Base-by-base conservation (phyloP, 2,113 vertebrate genomes). In the Apteryx owenii region DNA sequence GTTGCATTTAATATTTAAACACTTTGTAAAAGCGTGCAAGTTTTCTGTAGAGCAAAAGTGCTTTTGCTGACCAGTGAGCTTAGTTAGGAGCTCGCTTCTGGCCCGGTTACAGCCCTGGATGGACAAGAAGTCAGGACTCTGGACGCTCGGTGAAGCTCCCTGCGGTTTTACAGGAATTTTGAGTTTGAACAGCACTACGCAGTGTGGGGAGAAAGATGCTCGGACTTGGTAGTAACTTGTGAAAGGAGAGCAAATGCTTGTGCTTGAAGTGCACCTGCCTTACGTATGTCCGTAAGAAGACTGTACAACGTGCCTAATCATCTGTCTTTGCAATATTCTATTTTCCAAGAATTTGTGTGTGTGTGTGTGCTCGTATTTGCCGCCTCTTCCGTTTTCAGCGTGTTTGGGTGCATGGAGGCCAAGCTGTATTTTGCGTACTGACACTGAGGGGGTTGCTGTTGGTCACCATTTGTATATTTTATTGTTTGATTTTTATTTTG, bases 141-240 rank as follows among this genome's bases (percentile, higher is more conserved):
- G 36, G 7, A 38, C 36, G 36, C 36, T 38, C 36, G 36, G 81
- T 42, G 42, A n/a, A 28, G 40, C n/a, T 44, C 38, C 16, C 42
- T 15, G 38, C 79, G 77, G 61, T 85, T 93, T 94, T 85, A 42
- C 15, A 65, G 77, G 80, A 81, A 86, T 91, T 94, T 73, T 68
- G 72, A 62, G 51, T 81, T 80, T 69, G 31, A 90, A 40, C 33
- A 22, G 36, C 69, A 5, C 33, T 77, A 46, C 93, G 65, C 36
- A 38, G 21, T 84, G 95, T 56, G 86, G 71, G 78, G 56, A 86
- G 54, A 71, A 78, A 68, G 94, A n/a, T 76, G 11, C n/a, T 81
- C 23, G 40, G 93, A 81, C 29, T 77, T 78, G 3, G 5, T 80
- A 90, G 88, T 73, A 25, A 73, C 36, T 91, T 28, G 23, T 38